Conservation (phyloP, 2,888 invertebrate species). For the Lymantria dispar region DNA sequence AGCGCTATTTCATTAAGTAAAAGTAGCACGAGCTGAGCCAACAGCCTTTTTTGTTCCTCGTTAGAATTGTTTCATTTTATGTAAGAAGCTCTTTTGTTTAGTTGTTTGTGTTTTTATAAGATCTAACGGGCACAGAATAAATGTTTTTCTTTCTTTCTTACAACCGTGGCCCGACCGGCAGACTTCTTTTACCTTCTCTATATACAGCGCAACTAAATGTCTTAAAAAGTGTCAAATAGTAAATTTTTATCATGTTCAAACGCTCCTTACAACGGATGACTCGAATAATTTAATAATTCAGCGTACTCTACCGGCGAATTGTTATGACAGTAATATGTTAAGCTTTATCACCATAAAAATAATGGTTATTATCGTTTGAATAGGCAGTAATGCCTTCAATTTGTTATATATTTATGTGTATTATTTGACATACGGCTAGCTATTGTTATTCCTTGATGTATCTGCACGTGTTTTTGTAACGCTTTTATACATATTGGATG, state of each 20-base stretch:
- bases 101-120: too few species aligned
- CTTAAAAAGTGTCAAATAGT: background rate
- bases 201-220: too few species aligned
- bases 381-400: conserved; percentile 13
- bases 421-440: conserved; percentile 32
- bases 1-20: too few species aligned
- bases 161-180: too few species aligned
- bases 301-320: conserved; percentile 36
- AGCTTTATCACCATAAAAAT: conserved; percentile 37
- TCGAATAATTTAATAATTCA: conserved; percentile 68
- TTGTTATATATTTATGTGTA: conserved; percentile 28
- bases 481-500: conserved; percentile 24
- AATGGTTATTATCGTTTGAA: conserved; percentile 46
- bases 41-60: too few species aligned
- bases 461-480: conserved; percentile 8
- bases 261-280: conserved; percentile 45
- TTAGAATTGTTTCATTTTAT: too few species aligned
- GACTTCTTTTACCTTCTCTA: too few species aligned
- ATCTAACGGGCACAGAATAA: too few species aligned
- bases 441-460: conserved; percentile 29
- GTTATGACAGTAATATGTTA: conserved; percentile 41
- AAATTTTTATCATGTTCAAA: conserved; percentile 29
- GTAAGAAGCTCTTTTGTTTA: too few species aligned
- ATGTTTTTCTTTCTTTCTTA: too few species aligned
- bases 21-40: too few species aligned